Evolutionary conservation across 2,113 vertebrate species (phyloP).

Genomic region (Trogon surrucura): DNA sequence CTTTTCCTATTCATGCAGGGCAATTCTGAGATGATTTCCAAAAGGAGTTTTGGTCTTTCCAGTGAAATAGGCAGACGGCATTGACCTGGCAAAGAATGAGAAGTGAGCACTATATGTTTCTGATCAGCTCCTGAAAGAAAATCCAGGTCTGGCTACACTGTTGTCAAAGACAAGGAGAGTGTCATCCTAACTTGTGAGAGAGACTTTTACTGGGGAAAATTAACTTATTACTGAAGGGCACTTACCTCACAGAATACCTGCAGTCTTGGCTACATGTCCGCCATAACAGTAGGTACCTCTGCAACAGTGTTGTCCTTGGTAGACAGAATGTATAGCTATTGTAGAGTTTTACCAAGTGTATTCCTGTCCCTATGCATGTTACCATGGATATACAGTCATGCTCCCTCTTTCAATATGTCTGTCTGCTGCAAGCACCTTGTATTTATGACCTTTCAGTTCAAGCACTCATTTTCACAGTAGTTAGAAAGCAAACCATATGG

Average conservation of each 20-base stretch:
- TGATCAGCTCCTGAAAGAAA: neutral
- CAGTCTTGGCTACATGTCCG: neutral
- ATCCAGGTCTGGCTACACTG: neutral
- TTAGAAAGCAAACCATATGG: neutral
- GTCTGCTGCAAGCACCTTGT: neutral
- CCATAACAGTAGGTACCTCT: rapidly evolving
- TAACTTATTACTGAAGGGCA: neutral
- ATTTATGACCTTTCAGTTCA: neutral
- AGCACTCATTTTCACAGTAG: neutral
- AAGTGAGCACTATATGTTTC: neutral
- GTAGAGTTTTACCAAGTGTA: neutral
- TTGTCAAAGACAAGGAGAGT: neutral
- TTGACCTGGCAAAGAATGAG: neutral
- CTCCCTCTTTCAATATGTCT: neutral
- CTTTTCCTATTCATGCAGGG: neutral
- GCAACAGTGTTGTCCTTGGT: neutral
- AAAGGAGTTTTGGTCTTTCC: neutral
- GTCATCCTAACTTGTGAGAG: neutral
- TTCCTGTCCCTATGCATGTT: neutral
- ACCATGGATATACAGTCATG: neutral
- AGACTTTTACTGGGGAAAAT: neutral
- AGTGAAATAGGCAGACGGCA: neutral
- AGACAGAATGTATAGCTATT: neutral
- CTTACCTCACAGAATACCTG: neutral
- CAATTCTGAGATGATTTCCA: neutral